Base-by-base conservation (phyloP, 2,113 vertebrate species). In the Sorex fumeus region DNA sequence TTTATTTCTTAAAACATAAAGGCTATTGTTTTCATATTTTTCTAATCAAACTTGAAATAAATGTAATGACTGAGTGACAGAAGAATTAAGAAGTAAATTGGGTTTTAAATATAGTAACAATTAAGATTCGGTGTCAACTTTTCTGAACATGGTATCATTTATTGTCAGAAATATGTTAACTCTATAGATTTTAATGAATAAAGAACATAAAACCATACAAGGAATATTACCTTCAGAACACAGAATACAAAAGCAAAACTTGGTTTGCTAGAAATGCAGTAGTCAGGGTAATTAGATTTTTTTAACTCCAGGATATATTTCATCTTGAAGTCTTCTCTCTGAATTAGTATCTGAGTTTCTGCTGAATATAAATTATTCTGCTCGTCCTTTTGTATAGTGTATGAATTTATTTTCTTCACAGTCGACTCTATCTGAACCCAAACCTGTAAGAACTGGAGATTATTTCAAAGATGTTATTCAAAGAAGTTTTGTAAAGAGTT, bases 241-340 rank as follows among this genome's bases (percentile, higher is more conserved):
- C 11, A 80, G 30, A 84, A 60, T n/a, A 72, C 13, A 85, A 92
- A 95, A 94, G 62, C 72, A 91, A 93, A 94, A 53, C 86, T 83
- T 79, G 53, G 45, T 80, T 95, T 92, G 72, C 86, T 93, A 84
- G 92, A 91, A 96, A 94, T 91, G 62, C n/a, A 40, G 16, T 86
- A 70, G 83, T 93, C 80, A 86, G 53, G 45, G 16, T 95, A 96
- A 96, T 96, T 96, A 87, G 71, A 87, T 90, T 88, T 89, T 86
- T 91, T 84, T 30, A 86, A 95, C 71, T 93, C 71, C 57, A 50
- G 80, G n/a, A 95, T 93, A 92, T 62, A 94, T 93, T 92, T 92
- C 92, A 93, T 96, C 86, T 93, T 88, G 85, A 93, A 91, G 86
- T 94, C 67, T 87, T 94, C 87, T 95, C 92, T 94, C 76, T 95